Evolutionary conservation across 2,797 vertebrate genomes (phyloP), one percentile per base, ranked within the genome.

Genomic region (Poeciliopsis gracilis): DNA sequence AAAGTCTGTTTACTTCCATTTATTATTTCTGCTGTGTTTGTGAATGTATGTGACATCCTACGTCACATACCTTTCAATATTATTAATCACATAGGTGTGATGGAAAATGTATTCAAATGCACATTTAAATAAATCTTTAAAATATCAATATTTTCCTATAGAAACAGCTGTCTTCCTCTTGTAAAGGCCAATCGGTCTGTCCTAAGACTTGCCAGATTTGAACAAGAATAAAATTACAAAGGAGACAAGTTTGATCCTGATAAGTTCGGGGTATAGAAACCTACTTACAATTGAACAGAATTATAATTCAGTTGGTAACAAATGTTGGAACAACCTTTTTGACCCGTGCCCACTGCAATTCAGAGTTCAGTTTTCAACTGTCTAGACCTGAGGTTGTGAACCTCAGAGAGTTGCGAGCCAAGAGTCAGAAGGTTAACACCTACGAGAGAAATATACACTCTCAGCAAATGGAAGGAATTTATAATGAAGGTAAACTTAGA

Each of bases 331-430:
- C 82, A 82, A 85, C 81, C 87, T 75, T 12, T 83, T 84, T 90
- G 84, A 91, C 91, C 87, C 12, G 2, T 70, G 76, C 45, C 70
- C 33, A 55, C 81, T 70, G 82, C 67, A 82, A 80, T 70, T 90
- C 82, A 89, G 59, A 87, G 90, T 88, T 89, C 75, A 81, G 55
- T 72, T 75, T 81, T 77, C 74, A 83, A 72, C 77, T 30, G 76
- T 91, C 85, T 87, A 84, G 86, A 84, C 80, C 2, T 30, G 46
- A 53, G 57, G 83, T 76, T 88, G 81, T 86, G 78, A 85, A 84
- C 74, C 77, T 83, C 73, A 75, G 81, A 87, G 78, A 69, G 43
- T n/a, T 23, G 75, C 15, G 45, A 76, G 67, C 72, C 61, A 84
- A 88, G 82, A 83, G 87, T 43, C 83, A 88, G 76, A 82, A 82